Evolutionary conservation across 2,113 vertebrate species (phyloP), one percentile per base, ranked within the genome.

Genomic region (Macroglossus sobrinus): DNA sequence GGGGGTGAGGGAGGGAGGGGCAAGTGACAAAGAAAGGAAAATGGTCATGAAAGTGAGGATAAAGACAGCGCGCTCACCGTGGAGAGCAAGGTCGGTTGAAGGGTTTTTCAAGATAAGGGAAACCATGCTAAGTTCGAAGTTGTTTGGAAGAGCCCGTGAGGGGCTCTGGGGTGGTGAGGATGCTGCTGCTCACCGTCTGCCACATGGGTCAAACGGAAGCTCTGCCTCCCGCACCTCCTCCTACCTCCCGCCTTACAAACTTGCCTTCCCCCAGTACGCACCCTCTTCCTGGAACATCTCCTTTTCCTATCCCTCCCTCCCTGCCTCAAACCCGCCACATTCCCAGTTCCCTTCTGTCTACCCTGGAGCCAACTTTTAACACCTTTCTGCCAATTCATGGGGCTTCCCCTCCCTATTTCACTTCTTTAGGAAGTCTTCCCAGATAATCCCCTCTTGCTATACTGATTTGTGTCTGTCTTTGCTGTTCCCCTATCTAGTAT

Each of bases 201-300:
- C 53, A 4, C 0, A 21, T 2, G 30, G 63, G 6, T 35, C 33
- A 33, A 40, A 78, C 38, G 24, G 55, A 45, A 21, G 43, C 24
- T 21, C 63, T 35, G 45, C 40, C 47, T 68, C 47, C 13, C 4
- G 3, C 5, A 6, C 18, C 57, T 47, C 64, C 28, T 26, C 74
- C 24, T 4, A 0, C 16, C 66, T 35, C 72, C 19, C 0, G 0
- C 4, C 59, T 14, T 3, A 4, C 57, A 69, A 13, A 2, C 15
- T 16, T 55, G 61, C 57, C 33, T 57, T 33, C 15, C 4, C 59
- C 68, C n/a, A 24, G 28, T 13, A 9, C 4, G 40, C 30, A 5
- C 22, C 0, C 74, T 22, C 81, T n/a, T 26, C 10, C 3, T 14
- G 26, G 26, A 33, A 10, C 21, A 24, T 3, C 7, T 1, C 22